Percentiles rank a stretch among this genome's conserved stretches.
Conservation (phyloP, 1,140 invertebrate genomes). For the Muscidifurax raptorellus region DNA sequence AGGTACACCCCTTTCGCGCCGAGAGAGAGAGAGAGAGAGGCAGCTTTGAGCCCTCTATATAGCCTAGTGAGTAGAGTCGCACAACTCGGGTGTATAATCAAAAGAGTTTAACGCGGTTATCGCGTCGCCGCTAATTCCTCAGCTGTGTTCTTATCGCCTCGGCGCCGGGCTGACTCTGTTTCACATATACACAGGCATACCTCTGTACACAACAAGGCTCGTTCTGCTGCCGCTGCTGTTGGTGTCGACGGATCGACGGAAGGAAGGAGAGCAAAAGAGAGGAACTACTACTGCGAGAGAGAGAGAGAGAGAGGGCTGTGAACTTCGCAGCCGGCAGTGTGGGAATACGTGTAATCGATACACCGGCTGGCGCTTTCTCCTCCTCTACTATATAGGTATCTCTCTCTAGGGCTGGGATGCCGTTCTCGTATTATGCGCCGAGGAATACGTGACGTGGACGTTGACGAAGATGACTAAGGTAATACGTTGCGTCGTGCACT, state of each 20-base stretch:
- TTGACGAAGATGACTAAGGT: constrained; percentile 46
- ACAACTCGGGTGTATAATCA: constrained; percentile 44
- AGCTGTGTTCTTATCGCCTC: constrained; percentile 62
- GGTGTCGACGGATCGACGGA: constrained; percentile 26
- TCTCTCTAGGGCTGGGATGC: constrained; percentile 8
- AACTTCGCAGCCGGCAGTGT: constrained; percentile 27
- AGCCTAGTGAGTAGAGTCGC: background rate
- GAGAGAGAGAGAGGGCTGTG: constrained; percentile 30
- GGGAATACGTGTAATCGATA: constrained; percentile 60
- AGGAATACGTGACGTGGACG: constrained; percentile 59
- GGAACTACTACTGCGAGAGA: constrained; percentile 27
- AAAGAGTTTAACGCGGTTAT: constrained; percentile 62
- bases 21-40: background rate
- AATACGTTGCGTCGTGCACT: constrained; percentile 19
- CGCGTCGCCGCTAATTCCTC: constrained; percentile 62
- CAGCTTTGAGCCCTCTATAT: background rate
- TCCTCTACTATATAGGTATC: background rate
- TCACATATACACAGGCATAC: background rate
- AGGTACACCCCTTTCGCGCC: background rate
- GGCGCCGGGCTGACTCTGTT: constrained; percentile 38
- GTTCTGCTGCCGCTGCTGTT: background rate
- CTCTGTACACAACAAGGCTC: background rate
- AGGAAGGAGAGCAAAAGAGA: constrained; percentile 22
- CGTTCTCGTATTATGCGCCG: constrained; percentile 42
- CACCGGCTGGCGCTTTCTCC: constrained; percentile 12